Conservation (phyloP, 2,113 vertebrate species). For the Passerina amoena region DNA sequence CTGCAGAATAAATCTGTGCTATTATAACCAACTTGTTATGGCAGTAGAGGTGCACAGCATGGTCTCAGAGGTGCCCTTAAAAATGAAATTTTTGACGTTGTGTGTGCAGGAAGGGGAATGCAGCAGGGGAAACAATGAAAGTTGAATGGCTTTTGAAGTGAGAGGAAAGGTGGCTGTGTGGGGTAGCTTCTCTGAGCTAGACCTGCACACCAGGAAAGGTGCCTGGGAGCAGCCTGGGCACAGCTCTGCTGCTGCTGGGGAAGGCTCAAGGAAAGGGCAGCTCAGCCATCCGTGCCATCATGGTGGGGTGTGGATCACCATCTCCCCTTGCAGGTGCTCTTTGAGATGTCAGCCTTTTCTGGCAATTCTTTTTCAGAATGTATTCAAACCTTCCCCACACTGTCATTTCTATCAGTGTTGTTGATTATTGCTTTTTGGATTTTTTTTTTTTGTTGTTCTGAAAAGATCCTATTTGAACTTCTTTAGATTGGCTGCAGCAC, state of each 20-base stretch:
- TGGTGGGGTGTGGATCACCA: background rate
- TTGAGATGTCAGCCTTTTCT: background rate
- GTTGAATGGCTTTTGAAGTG: fast-evolving
- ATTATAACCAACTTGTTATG: background rate
- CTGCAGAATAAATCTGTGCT: background rate
- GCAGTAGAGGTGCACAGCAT: fast-evolving
- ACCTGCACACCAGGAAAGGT: background rate
- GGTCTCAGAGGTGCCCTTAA: background rate
- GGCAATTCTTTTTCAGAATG: background rate
- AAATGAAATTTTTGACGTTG: background rate
- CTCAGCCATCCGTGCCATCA: fast-evolving
- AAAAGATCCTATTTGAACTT: background rate
- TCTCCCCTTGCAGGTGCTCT: fast-evolving
- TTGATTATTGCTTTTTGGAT: fast-evolving
- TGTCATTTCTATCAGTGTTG: background rate
- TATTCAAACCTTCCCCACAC: background rate
- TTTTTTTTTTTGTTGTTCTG: background rate
- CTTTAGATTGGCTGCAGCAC: background rate
- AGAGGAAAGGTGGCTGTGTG: background rate
- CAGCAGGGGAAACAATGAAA: background rate
- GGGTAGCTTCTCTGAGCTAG: background rate
- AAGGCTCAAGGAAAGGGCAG: background rate
- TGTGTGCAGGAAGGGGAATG: background rate
- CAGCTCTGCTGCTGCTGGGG: background rate
- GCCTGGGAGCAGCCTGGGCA: background rate